Evolutionary conservation across 1,140 invertebrate genomes (phyloP), one percentile per base, ranked within the genome.

Genomic region (Meloidogyne exigua): DNA sequence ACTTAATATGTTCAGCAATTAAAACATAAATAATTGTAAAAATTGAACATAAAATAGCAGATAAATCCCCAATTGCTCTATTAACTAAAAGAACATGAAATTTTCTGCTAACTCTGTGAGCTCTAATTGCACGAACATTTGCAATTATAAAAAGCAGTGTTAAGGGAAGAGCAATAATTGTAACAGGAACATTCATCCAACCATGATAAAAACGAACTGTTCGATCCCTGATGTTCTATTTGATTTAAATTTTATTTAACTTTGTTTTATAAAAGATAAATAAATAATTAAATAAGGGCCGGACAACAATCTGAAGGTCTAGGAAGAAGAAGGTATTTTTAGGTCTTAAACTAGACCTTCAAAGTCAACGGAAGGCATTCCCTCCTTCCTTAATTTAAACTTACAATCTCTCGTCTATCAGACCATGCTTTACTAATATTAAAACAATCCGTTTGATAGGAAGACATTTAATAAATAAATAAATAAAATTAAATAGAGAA

Each of bases 21-120:
- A 73, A 62, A 62, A 73, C 21, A 32, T 73, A 73, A 32, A 63
- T 36, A 62, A 73, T 65, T 18, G 57, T 25, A 36, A 39, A 5
- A 73, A 32, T 13, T 18, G 71, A 73, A 32, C 62, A 39, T 7
- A 73, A 25, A 62, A 15, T 23, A 9, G 67, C 44, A 13, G 79
- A 74, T 28, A 82, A 25, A 70, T 84, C 82, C 28, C 83, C 82
- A 36, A 80, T 73, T 23, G 82, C 65, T 71, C 82, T 72, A 72
- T 83, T 83, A 42, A 84, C 39, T 1, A 83, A 72, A 36, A 84
- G 42, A 78, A 80, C 76, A 70, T 83, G 79, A 39, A 79, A 81
- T 68, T 84, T 84, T 64, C 82, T 63, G 67, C 74, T 80, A 26
- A 84, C 82, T 68, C 79, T 32, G 15, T 75, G 75, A 2, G 75